phyloP scores from a whole-genome alignment of 2,888 invertebrate genomes.

The Frankliniella fusca region DNA sequence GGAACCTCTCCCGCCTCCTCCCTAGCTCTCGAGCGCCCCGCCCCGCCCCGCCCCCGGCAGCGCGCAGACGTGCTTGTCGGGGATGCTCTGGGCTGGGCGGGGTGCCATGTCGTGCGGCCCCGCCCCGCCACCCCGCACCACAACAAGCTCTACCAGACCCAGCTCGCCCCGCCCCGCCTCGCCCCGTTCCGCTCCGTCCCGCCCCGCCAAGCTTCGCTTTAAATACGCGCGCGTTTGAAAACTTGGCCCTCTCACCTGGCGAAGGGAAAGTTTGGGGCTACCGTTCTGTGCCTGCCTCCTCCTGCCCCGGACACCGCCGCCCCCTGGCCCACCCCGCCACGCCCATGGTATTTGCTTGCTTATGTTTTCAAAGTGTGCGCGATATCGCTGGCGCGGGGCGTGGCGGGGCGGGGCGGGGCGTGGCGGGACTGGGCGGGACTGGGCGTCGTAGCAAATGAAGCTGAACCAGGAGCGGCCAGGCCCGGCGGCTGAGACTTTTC shows the following conservation, averaged over 20 bases:
- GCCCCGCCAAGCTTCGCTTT: background rate
- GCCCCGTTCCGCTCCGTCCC: too few relatives aligned
- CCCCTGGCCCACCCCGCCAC: background rate
- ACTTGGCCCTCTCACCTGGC: slow-evolving; percentile 17
- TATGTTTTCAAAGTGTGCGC: background rate
- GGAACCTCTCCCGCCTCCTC: too few relatives aligned
- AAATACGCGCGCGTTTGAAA: slow-evolving; percentile 16
- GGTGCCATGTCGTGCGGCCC: too few relatives aligned
- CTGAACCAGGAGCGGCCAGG: background rate
- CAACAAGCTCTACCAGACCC: too few relatives aligned
- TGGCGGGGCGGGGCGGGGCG: background rate
- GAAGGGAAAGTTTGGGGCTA: background rate
- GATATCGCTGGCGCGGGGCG: background rate
- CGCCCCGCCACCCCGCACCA: too few relatives aligned
- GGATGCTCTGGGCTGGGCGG: too few relatives aligned
- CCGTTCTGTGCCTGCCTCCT: background rate
- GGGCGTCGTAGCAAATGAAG: background rate
- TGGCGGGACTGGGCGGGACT: background rate
- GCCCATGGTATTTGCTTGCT: background rate
- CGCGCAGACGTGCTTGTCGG: too few relatives aligned
- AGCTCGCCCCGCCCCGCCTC: too few relatives aligned
- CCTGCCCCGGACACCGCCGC: background rate
- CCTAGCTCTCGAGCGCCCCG: too few relatives aligned
- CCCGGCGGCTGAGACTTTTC: background rate
- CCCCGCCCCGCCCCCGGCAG: too few relatives aligned